A percentile compares a stretch with the other conserved stretches of the same genome.
Conservation (phyloP, 2,888 invertebrate genomes). For the Eledone cirrhosa region DNA sequence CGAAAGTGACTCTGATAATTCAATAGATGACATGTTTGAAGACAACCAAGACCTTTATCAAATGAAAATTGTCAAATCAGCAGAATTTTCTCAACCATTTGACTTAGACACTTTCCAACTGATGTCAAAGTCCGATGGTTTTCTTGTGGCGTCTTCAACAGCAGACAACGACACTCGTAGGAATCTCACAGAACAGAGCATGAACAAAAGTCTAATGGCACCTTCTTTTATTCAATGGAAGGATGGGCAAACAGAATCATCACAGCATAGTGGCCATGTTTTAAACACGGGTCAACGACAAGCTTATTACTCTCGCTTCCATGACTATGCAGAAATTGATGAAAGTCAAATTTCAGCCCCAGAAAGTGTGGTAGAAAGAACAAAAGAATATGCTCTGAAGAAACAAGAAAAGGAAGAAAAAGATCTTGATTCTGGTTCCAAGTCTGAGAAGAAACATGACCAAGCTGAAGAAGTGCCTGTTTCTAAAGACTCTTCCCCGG, state of each 20-base stretch:
- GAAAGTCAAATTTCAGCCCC: constrained; percentile 32
- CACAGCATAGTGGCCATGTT: neutral
- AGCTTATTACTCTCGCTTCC: constrained; percentile 48
- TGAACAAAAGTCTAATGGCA: no score
- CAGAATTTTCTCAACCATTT: constrained; percentile 15
- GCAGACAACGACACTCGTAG: constrained; percentile 3
- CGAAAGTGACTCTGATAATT: neutral
- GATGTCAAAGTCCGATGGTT: constrained; percentile 20
- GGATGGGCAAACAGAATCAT: no score
- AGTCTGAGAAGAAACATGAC: neutral
- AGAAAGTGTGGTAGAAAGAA: neutral
- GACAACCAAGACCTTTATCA: neutral
- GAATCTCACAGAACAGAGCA: neutral
- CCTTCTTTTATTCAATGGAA: no score
- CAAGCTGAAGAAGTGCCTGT: neutral
- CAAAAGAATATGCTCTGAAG: constrained; percentile 10
- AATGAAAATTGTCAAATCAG: constrained; percentile 20
- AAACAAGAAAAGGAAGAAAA: constrained; percentile 8
- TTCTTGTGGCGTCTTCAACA: neutral
- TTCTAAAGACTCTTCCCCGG: constrained; percentile 18
- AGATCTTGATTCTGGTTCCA: neutral
- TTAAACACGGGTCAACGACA: neutral
- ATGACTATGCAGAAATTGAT: constrained; percentile 60
- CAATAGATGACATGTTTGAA: neutral
- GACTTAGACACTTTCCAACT: neutral